A percentile compares a stretch with the other conserved stretches of the same genome.
Conservation (phyloP, 2,797 vertebrate genomes). For the Pristis pectinata region DNA sequence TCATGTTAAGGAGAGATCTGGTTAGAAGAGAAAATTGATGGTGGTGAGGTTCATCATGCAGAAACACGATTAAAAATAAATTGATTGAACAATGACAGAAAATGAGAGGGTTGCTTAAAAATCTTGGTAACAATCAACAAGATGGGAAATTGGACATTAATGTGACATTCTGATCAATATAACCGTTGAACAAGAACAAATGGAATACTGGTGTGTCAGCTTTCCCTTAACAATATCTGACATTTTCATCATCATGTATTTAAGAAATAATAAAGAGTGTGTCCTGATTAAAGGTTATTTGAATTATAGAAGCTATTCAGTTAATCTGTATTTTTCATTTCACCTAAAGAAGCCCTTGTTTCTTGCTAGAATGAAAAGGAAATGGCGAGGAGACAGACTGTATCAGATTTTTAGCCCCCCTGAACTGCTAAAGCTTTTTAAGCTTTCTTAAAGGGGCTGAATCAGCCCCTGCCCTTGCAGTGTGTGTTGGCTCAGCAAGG, state of each 20-base stretch:
- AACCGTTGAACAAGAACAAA: not conserved
- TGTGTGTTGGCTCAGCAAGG: not conserved
- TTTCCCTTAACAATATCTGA: not conserved
- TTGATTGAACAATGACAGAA: not conserved
- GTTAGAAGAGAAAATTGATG: not conserved
- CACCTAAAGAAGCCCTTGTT: not conserved
- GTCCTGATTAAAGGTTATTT: not conserved
- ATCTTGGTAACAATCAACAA: not conserved
- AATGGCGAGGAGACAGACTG: not conserved
- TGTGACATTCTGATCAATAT: not conserved
- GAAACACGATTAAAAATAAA: not conserved
- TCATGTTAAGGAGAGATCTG: not conserved
- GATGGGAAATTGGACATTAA: not conserved
- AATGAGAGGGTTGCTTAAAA: not conserved
- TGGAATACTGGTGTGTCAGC: not conserved
- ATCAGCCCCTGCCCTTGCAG: not conserved
- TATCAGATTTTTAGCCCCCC: not conserved
- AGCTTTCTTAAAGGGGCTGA: not conserved
- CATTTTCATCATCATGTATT: not conserved
- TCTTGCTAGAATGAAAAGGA: not conserved
- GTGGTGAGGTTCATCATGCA: not conserved
- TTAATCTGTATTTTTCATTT: not conserved
- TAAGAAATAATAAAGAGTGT: not conserved
- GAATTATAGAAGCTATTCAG: not conserved
- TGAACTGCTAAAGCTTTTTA: not conserved